Evolutionary conservation across 2,797 vertebrate species (phyloP), one percentile per base, ranked within the genome.

Genomic region (Meriones psammophilus): DNA sequence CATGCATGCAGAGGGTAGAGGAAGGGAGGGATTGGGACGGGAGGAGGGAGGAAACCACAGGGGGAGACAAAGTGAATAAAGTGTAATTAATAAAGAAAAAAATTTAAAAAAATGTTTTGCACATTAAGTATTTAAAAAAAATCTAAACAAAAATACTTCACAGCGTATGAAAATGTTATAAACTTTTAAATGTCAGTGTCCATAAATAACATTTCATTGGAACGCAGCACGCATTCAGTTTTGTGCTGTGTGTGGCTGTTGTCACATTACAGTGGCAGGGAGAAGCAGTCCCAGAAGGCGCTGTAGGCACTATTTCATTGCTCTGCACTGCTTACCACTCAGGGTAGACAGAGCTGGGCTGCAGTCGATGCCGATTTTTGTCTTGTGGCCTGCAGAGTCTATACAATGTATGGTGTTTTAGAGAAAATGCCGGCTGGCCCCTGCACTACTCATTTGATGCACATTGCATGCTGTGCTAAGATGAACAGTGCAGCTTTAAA

Each of bases 141-240:
- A 74, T 86, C 58, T 69, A 90, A 94, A 96, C 62, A 86, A 76
- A 80, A 79, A 50, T 89, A 78, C 46, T 68, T 91, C 58, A 46
- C 71, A n/a, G 17, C 80, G 86, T 54, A 39, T 78, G 18, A 94
- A 84, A 94, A 83, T 90, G 88, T 92, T 58, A 64, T 71, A 71
- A 91, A 94, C 95, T 94, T 50, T 93, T 78, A 92, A 86, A 74
- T 95, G 71, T 94, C 71, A 50, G 42, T 69, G 50, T 76, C n/a
- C 62, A 78, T 92, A 79, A 88, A 85, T 92, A 95, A 83, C 78
- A 30, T 94, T 95, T 93, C 60, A 78, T 76, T 60, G 73, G 81
- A 56, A 78, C 24, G 73, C 8, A 80, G 36, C 39, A 88, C 28
- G 24, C 30, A 3, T 36, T 92, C 39, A 77, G 93, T 78, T 83